phyloP scores from a whole-genome alignment of 2,113 vertebrate genomes.

The Paralichthys olivaceus region DNA sequence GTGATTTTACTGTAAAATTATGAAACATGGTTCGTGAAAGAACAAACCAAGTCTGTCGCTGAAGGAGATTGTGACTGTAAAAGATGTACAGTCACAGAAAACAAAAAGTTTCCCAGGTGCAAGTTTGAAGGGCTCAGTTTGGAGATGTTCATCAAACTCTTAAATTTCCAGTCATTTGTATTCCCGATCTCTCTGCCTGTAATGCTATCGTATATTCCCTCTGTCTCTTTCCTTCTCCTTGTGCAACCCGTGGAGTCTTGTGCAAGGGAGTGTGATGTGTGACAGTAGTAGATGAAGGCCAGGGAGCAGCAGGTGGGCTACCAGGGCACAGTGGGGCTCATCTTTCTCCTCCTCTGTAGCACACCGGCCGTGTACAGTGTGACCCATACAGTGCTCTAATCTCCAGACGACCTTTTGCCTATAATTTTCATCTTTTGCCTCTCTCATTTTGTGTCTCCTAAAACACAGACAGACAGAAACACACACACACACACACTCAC shows the following conservation, averaged over 20 bases:
- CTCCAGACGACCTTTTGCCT: constrained; percentile 15
- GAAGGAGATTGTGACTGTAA: not conserved
- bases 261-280: constrained; percentile 41
- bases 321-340: constrained; percentile 46
- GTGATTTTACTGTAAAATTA: not conserved
- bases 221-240: constrained; percentile 6
- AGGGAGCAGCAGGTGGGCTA: constrained; percentile 65
- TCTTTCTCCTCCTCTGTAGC: constrained; percentile 46
- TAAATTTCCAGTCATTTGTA: constrained; percentile 25
- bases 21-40: not conserved
- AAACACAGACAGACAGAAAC: constrained; percentile 30
- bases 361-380: constrained; percentile 10
- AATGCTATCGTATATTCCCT: not conserved
- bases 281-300: constrained; percentile 47
- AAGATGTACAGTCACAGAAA: not conserved
- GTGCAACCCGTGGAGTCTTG: constrained; percentile 32
- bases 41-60: not conserved
- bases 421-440: constrained; percentile 15
- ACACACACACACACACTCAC: not conserved
- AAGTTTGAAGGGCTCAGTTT: constrained; percentile 10
- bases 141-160: constrained; percentile 14
- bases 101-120: not conserved
- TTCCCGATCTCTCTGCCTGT: constrained; percentile 5
- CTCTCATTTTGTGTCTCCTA: constrained; percentile 16
- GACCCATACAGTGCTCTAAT: constrained; percentile 20